Percentiles rank a stretch among this genome's conserved stretches.
Evolutionary conservation across 92 coral and sea anemone species (phyloP).

Genomic region (Heliopora coerulea): DNA sequence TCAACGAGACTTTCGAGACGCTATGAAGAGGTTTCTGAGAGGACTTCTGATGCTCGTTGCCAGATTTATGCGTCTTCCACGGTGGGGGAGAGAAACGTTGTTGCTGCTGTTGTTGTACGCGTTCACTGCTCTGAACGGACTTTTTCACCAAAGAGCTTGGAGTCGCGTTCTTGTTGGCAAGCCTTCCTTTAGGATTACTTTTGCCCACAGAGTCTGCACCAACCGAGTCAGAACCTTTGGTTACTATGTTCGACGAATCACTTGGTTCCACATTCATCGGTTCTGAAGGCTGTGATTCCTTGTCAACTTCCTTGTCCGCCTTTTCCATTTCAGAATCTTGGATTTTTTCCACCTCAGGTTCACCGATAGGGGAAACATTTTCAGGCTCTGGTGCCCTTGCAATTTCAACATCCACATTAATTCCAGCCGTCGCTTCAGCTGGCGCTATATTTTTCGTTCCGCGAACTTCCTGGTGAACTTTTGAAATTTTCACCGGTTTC

Average conservation of each 20-base stretch:
- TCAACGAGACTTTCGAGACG: slow-evolving; percentile 31
- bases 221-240: neutral
- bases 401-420: neutral
- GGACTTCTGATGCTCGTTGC: slow-evolving; percentile 8
- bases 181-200: neutral
- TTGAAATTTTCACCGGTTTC: neutral
- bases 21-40: slow-evolving; percentile 9
- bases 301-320: no score
- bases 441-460: no score
- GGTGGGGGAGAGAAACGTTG: slow-evolving; percentile 24
- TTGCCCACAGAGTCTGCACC: neutral
- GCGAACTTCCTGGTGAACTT: neutral
- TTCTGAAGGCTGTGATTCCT: no score
- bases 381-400: neutral
- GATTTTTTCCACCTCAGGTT: no score
- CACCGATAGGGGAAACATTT: no score
- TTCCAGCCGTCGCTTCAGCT: neutral
- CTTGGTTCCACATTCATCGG: no score
- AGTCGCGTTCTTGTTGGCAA: neutral
- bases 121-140: neutral
- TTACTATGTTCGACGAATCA: neutral
- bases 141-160: neutral
- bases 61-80: slow-evolving; percentile 20
- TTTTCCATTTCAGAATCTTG: no score
- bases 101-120: slow-evolving; percentile 12